Base-by-base conservation (phyloP, 2,113 vertebrate species). In the Narcine bancroftii region DNA sequence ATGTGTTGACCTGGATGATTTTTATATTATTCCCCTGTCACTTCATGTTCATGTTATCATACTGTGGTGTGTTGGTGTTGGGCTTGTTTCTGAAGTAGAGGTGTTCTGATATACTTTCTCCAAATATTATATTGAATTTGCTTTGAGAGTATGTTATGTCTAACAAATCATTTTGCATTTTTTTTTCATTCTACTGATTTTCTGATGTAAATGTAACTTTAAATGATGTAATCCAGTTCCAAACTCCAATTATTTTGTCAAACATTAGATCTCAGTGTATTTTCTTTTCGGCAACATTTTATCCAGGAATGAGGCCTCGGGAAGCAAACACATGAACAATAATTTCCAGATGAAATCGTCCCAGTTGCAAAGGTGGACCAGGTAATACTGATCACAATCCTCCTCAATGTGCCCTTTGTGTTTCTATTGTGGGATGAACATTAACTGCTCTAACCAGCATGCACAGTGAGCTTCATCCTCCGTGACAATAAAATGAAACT, bases 21-120 rank as follows among this genome's bases (percentile, higher is more conserved):
- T 91, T 91, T 7, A 66, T 42, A 91, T 26, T 56, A 89, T 39
- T 89, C 60, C 56, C 89, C 69, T 42, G 63, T 91, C 47, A 60
- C 53, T 33, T n/a, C 17, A 17, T 87, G 33, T 36, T 60, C 19
- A 50, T 3, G 45, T 10, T 47, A 21, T 17, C 29, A 66, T 26
- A 69, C 42, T 6, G 89, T 66, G 66, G 42, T 29, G 24, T 11
- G 33, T 45, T 69, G 39, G 21, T 33, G 65, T 47, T 60, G 33
- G 33, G 7, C 76, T 53, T 13, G 29, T 53, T 83, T 11, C 47
- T 50, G 26, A 83, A 83, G 79, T 33, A 83, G 29, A 83, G n/a
- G 19, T 63, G 63, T 63, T 39, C 83, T 17, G 1, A 89, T 33
- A 89, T 89, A 36, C 53, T 17, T 42, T 56, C 60, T 53, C 47